phyloP scores from a whole-genome alignment of 2,797 vertebrate genomes.

The Florisuga fusca region DNA sequence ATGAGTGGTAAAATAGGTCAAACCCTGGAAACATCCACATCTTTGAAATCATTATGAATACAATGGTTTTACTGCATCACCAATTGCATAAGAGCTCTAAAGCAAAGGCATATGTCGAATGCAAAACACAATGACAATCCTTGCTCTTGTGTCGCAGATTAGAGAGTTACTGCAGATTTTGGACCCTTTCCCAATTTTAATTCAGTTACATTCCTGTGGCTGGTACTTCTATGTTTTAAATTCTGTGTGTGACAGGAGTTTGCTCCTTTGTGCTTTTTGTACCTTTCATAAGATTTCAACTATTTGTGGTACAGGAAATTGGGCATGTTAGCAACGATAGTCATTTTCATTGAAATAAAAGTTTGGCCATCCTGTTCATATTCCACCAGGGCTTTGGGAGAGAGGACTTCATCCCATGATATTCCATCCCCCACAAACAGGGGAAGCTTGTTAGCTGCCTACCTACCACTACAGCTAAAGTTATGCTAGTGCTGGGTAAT shows the following conservation, averaged over 20 bases:
- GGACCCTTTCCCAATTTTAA: conserved; percentile 42
- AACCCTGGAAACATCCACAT: conserved; percentile 65
- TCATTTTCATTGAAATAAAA: conserved; percentile 4
- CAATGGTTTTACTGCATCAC: conserved; percentile 70
- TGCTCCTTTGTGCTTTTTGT: conserved; percentile 24
- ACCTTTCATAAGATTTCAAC: neutral
- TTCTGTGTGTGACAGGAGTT: conserved; percentile 34
- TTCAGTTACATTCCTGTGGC: conserved; percentile 27
- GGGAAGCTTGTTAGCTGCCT: neutral
- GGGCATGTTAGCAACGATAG: neutral
- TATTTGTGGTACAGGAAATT: conserved; percentile 13
- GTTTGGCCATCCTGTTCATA: neutral
- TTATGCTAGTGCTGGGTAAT: conserved; percentile 51
- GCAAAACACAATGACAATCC: conserved; percentile 66
- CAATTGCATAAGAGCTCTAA: conserved; percentile 69
- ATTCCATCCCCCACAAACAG: neutral
- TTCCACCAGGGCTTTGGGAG: neutral
- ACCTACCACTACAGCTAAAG: conserved; percentile 45
- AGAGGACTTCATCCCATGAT: conserved; percentile 7
- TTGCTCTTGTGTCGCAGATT: conserved; percentile 49
- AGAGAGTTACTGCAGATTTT: conserved; percentile 14
- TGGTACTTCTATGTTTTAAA: neutral
- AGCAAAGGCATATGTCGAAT: conserved; percentile 69
- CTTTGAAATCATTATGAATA: conserved; percentile 77
- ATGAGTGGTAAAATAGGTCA: conserved; percentile 76